phyloP scores from a whole-genome alignment of 2,797 vertebrate genomes.

The Phoxinus dragarum region DNA sequence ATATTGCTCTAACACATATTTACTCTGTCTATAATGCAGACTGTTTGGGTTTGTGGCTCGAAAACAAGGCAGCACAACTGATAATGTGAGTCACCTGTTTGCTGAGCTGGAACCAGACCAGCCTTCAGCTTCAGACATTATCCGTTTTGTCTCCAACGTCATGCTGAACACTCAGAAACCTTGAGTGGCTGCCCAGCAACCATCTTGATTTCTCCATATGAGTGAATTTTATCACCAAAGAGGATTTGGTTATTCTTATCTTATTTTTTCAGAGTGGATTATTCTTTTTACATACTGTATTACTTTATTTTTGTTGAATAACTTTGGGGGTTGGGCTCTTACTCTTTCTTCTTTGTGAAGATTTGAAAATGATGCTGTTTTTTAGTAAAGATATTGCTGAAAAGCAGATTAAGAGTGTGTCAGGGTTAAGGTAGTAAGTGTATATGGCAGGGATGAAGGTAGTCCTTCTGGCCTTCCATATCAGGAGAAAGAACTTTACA shows the following conservation, averaged over 20 bases:
- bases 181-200: conserved; percentile 36
- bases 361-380: conserved; percentile 68
- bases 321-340: conserved; percentile 45
- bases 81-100: conserved; percentile 99
- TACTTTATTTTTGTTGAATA: conserved; percentile 31
- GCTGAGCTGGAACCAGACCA: conserved; percentile 93
- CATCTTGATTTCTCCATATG: conserved; percentile 60
- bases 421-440: conserved; percentile 77
- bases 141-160: conserved; percentile 93
- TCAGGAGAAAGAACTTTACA: conserved; percentile 48
- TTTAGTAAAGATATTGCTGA: conserved; percentile 76
- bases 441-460: conserved; percentile 45
- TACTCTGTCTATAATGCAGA: conserved; percentile 69
- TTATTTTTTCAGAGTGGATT: conserved; percentile 60
- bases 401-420: conserved; percentile 83
- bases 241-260: conserved; percentile 52
- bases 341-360: conserved; percentile 66
- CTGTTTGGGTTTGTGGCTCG: conserved; percentile 96
- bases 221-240: conserved; percentile 44
- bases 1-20: conserved; percentile 7
- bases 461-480: conserved; percentile 4
- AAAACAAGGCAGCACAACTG: conserved; percentile 97
- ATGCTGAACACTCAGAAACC: conserved; percentile 82
- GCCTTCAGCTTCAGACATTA: conserved; percentile 88
- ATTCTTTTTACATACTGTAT: conserved; percentile 39